A percentile compares a stretch with the other conserved stretches of the same genome.
Evolutionary conservation across 2,888 invertebrate species (phyloP).

Genomic region (Lasioglossum malachurum): DNA sequence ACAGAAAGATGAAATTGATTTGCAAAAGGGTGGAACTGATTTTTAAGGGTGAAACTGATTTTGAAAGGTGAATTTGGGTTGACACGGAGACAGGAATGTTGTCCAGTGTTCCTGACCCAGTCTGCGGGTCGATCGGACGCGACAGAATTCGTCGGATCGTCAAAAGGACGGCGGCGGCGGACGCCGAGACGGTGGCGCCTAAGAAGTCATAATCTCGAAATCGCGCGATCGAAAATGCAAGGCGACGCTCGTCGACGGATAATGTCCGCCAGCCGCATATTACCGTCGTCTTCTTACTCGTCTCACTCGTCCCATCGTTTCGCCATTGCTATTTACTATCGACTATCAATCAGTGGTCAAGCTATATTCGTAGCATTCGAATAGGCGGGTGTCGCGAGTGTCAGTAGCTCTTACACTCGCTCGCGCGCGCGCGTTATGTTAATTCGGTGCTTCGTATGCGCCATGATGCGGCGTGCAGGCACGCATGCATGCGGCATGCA

Average conservation of each 20-base stretch:
- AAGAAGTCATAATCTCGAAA: constrained; percentile 39
- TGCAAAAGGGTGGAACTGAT: too few relatives aligned
- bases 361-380: constrained; percentile 60
- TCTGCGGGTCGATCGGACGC: neutral
- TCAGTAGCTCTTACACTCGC: constrained; percentile 29
- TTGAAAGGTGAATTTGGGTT: too few relatives aligned
- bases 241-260: constrained; percentile 30
- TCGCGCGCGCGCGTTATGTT: constrained; percentile 68
- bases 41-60: too few relatives aligned
- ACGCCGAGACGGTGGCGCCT: constrained; percentile 46
- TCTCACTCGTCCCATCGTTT: constrained; percentile 10
- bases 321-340: constrained; percentile 53
- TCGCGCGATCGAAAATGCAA: constrained; percentile 44
- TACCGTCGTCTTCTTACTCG: neutral
- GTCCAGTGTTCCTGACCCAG: neutral
- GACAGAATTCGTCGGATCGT: neutral
- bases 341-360: constrained; percentile 55
- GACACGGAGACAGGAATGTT: neutral
- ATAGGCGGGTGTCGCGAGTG: constrained; percentile 41
- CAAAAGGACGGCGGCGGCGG: constrained; percentile 16
- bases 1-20: too few relatives aligned
- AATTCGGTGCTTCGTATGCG: constrained; percentile 77
- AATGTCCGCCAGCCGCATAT: constrained; percentile 29
- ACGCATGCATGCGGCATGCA: constrained; percentile 66
- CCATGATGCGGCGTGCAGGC: constrained; percentile 68